Evolutionary conservation across 2,888 invertebrate species (phyloP), one percentile per base, ranked within the genome.

Genomic region (Drosophila neutralis): DNA sequence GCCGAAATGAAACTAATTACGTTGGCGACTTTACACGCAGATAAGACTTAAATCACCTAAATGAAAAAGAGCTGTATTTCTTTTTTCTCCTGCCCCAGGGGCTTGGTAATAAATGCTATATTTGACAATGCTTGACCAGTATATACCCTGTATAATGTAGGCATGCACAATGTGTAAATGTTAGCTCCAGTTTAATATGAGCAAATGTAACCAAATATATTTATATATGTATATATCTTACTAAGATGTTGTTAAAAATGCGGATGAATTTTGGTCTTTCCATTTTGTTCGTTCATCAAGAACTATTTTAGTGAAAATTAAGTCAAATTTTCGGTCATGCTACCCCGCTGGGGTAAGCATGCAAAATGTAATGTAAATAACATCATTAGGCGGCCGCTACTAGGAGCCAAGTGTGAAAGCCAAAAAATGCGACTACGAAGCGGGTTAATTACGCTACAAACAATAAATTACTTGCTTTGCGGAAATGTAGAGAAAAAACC

Each of bases 361-460:
- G 60, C 61, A 74, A 74, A 81, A 59, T 77, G 27, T 54, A 68
- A 70, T 62, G 48, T 74, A 64, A 75, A 69, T 60, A 82, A 63
- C 60, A 51, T 72, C 80, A 76, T 82, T 80, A 82, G 68, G 60
- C 42, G 2, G 18, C 58, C 62, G 54, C 27, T 53, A 49, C 38
- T 2, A 36, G 10, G 40, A 29, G 66, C 45, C 72, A 71, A 82
- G 82, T 76, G 87, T 68, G 67, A 83, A 84, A 77, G 80, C 73
- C 73, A 76, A 73, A 71, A 75, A 76, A 61, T 56, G 75, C 70
- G 72, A 75, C 78, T 78, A 73, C 72, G 66, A 70, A 78, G 71
- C 74, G 75, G 79, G 88, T 89, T 89, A 89, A 91, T 87, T 91
- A 90, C 79, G 80, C 79, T 75, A 84, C 79, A 90, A 78, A 83